Base-by-base conservation (phyloP, 1,140 invertebrate genomes). In the Aphaenogaster rudis region DNA sequence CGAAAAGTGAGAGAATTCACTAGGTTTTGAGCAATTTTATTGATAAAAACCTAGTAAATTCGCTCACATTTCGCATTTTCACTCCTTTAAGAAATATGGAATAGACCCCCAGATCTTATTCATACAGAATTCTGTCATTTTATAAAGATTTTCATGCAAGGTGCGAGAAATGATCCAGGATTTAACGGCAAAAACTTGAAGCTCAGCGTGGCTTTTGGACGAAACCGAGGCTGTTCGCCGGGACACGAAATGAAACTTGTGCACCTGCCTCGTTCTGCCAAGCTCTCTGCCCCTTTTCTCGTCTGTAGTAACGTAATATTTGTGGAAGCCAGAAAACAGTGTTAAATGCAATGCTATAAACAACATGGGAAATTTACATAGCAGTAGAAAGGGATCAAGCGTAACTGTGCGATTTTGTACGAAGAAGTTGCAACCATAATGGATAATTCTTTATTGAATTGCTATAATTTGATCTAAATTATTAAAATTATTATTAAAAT, bases 191-290 rank as follows among this genome's bases (percentile, higher is more conserved):
- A 84, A 63, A n/a, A 76, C n/a, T 72, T 77, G 48, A 85, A 79
- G 50, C 72, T 33, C 71, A 45, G 5, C 61, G 48, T 63, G 67
- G 36, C 42, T 90, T 90, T 88, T 61, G 74, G 72, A 85, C 76
- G 61, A 84, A 90, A 85, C 79, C 48, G 81, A 81, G 71, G 64
- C 80, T 86, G 91, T 91, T 89, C 86, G 90, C 79, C 88, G 88
- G 82, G 91, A 94, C 92, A 93, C 92, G 91, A 93, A 94, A 94
- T 93, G 91, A 93, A 93, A 93, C 92, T 92, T 87, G 88, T 93
- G 93, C 93, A 94, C 93, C 94, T 94, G 94, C 93, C 90, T 80
- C 86, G 87, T 91, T 91, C 91, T 91, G 89, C 82, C 86, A 84
- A 33, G 48, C 82, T 88, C 82, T 89, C 79, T 87, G 88, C 74